phyloP scores from a whole-genome alignment of 1,140 invertebrate genomes.

The Himalopsyche phryganea region DNA sequence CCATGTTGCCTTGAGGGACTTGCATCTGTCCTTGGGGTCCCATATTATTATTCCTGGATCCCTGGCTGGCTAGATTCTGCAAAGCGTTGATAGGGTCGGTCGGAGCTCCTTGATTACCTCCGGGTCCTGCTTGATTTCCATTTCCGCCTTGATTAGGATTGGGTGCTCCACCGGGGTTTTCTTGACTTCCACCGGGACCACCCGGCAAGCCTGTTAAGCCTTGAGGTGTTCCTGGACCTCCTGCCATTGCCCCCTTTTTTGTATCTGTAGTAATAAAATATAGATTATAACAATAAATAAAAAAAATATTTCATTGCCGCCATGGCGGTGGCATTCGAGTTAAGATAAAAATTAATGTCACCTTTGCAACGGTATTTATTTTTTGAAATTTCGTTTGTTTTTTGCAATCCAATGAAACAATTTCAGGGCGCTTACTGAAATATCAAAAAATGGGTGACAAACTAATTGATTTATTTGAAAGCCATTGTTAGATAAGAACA shows the following conservation, averaged over 20 bases:
- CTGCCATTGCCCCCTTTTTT: slow-evolving; percentile 48
- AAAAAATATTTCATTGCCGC: not conserved
- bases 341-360: not conserved
- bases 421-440: too few relatives aligned
- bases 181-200: slow-evolving; percentile 14
- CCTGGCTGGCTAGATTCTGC: slow-evolving; percentile 79
- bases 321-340: too few relatives aligned
- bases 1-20: slow-evolving; percentile 14
- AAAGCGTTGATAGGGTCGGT: slow-evolving; percentile 84
- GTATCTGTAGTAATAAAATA: slow-evolving; percentile 41
- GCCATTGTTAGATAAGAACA: too few relatives aligned
- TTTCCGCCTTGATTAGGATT: slow-evolving; percentile 39
- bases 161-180: slow-evolving; percentile 33
- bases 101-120: slow-evolving; percentile 53
- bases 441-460: too few relatives aligned
- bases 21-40: slow-evolving; percentile 41
- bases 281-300: not conserved
- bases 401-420: too few relatives aligned
- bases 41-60: slow-evolving; percentile 60
- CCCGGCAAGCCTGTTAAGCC: slow-evolving; percentile 50
- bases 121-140: slow-evolving; percentile 36
- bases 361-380: too few relatives aligned
- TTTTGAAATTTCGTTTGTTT: too few relatives aligned
- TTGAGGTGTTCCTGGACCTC: slow-evolving; percentile 39
- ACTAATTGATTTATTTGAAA: too few relatives aligned